Evolutionary conservation across 64 coral and sea anemone genomes (phyloP), one percentile per base, ranked within the genome.

Genomic region (Porites australiensis): DNA sequence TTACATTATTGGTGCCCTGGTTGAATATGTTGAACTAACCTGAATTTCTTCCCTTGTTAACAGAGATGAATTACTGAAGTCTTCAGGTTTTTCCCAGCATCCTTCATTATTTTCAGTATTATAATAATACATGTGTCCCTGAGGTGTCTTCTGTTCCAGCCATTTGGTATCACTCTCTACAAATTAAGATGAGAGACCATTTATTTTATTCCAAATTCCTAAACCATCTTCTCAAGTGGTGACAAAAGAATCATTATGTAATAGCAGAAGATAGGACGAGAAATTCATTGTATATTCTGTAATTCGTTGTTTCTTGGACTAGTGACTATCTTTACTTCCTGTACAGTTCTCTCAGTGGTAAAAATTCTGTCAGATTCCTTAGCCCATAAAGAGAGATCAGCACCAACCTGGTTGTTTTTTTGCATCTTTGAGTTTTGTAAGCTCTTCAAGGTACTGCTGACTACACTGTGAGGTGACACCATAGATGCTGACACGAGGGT

Each of bases 11-110:
- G 1, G 27, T 37, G 27, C 27, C 27, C 27, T 37, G 18, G 13
- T 16, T 16, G 18, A 46, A 11, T 6, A 5, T 45, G 27, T 2
- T 58, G 44, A 6, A 75, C 61, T 20, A 86, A 98, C 96, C 86
- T 98, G 96, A 76, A 98, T 98, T 87, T 98, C 90, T 55, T 98
- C 96, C 67, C 88, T 95, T 13, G 93, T 93, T 15, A 98, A 77
- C 45, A 98, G 60, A 63, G 92, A 77, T 11, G 96, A 93, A 53
- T 95, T 91, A 45, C 81, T 83, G 16, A 82, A 95, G 46, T 90
- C 90, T 3, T 57, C 90, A 50, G 96, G 96, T 88, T 82, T 95
- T 14, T 77, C 86, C 96, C 96, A 98, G 8, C 75, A 81, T n/a
- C 90, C 77, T 54, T 95, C 58, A 73, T 72, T 87, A 37, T 82